Evolutionary conservation across 2,888 invertebrate species (phyloP), one percentile per base, ranked within the genome.

Genomic region (Apamea crenata): DNA sequence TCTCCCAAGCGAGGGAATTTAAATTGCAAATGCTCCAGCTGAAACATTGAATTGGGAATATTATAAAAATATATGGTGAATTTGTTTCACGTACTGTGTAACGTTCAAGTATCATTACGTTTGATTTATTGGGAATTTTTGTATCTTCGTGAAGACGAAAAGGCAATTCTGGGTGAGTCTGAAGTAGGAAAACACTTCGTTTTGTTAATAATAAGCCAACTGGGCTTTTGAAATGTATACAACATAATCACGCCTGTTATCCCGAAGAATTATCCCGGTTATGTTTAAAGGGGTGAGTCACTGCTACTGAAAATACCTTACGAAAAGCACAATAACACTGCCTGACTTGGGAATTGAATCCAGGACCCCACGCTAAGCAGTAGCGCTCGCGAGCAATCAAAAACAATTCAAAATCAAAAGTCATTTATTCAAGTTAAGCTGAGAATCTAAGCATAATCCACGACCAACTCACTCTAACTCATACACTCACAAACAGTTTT

Each of bases 11-110:
- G 93, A 81, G 53, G 87, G 87, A 89, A 94, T 94, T 94, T 94
- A 93, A 94, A 95, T 95, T 95, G 93, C 94, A 95, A 95, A 95
- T 94, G 90, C 91, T 91, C 88, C 89, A 91, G 89, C 88, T 89
- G 91, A 91, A 93, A 94, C 92, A 92, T 92, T 93, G 91, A 92
- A 93, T 91, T 90, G 87, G 82, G 90, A 90, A 85, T 91, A 90
- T 91, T 89, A 86, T 88, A 90, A 89, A 90, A 87, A 87, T 87
- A 87, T 84, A 75, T 77, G 63, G 59, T 50, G 70, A 74, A 69
- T 63, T 82, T 77, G 25, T 56, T 77, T 73, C 47, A 40, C 53
- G 66, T 73, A 66, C 32, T 61, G n/a, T 25, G 71, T 69, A 36
- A 61, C 18, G 47, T 65, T 72, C 40, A 74, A 71, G 65, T 72